Evolutionary conservation across 2,113 vertebrate species (phyloP).

Genomic region (Aegypius monachus): DNA sequence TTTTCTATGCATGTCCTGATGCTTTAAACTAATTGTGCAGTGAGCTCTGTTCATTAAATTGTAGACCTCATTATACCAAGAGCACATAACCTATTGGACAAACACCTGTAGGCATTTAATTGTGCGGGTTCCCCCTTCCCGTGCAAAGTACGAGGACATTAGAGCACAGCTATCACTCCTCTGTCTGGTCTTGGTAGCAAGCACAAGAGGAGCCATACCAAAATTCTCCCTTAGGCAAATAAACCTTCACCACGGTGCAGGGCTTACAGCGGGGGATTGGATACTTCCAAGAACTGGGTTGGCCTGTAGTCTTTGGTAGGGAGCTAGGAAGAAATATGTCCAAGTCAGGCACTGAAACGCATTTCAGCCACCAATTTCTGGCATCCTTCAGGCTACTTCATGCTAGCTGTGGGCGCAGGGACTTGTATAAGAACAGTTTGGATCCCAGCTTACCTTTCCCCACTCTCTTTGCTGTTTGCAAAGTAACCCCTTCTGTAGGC

Average conservation of each 20-base stretch:
- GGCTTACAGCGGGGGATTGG: not conserved
- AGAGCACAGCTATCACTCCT: not conserved
- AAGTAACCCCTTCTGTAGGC: constrained; percentile 87
- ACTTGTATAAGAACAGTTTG: too few relatives aligned
- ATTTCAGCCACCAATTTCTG: not conserved
- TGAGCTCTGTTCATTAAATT: not conserved
- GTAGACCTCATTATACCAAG: not conserved
- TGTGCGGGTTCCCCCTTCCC: not conserved
- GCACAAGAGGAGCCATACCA: not conserved
- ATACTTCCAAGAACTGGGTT: not conserved
- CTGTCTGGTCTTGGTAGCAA: not conserved
- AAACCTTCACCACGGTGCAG: not conserved
- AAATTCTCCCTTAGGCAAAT: not conserved
- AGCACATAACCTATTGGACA: not conserved
- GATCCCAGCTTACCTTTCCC: constrained; percentile 78
- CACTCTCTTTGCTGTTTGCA: constrained; percentile 79
- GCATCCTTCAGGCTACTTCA: not conserved
- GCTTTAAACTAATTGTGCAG: not conserved
- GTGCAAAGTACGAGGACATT: not conserved
- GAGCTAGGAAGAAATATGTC: not conserved
- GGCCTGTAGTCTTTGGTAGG: not conserved
- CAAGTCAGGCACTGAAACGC: not conserved
- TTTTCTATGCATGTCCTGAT: not conserved
- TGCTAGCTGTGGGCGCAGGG: not conserved
- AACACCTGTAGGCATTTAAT: not conserved